phyloP scores from a whole-genome alignment of 2,113 vertebrate species.

The Entomyzon cyanotis region DNA sequence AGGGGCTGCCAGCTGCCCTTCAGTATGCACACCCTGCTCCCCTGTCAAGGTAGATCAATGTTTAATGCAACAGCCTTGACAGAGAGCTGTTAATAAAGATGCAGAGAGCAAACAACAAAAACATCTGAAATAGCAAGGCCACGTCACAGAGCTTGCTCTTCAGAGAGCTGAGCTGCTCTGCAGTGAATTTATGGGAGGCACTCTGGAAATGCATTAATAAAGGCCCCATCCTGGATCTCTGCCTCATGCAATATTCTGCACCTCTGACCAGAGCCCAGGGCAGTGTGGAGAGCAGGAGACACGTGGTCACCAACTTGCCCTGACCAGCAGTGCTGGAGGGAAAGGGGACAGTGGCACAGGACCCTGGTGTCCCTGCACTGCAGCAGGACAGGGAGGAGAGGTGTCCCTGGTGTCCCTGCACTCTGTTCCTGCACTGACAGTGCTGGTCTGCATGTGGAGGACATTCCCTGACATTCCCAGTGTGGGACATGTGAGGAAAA shows the following conservation, averaged over 20 bases:
- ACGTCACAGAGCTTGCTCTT: neutral
- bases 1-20: slow-evolving; percentile 18
- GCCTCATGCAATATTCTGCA: neutral
- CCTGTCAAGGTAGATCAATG: slow-evolving; percentile 22
- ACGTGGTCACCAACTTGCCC: rapidly evolving
- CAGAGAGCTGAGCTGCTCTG: neutral
- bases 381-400: rapidly evolving
- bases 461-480: neutral
- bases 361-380: neutral
- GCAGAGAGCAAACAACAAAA: slow-evolving; percentile 11
- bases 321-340: rapidly evolving
- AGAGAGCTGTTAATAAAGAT: neutral
- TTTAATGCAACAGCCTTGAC: neutral
- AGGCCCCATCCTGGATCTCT: neutral
- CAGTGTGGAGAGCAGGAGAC: neutral
- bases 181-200: neutral
- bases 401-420: too few species aligned
- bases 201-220: neutral
- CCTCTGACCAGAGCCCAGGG: rapidly evolving
- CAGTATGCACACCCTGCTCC: neutral
- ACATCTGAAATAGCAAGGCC: slow-evolving; percentile 13
- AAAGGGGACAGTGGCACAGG: too few species aligned
- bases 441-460: neutral
- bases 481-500: neutral
- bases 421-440: neutral